Conservation (phyloP, 2,888 invertebrate genomes). For the Sycophila texana region DNA sequence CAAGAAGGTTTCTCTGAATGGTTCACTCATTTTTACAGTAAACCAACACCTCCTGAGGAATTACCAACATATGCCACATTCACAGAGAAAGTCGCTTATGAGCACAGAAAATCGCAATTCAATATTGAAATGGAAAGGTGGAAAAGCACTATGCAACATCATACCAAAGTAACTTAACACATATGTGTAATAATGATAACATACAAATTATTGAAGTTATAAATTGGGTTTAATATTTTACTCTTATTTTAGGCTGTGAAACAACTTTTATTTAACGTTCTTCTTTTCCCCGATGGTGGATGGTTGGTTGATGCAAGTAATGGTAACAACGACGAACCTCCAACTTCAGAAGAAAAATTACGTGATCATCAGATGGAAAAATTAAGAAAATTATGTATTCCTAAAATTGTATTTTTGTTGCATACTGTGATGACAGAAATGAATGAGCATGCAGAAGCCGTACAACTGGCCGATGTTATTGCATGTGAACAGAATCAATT, state of each 20-base stretch:
- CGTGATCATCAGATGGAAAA: conserved; percentile 85
- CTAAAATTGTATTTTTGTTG: conserved; percentile 87
- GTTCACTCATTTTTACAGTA: conserved; percentile 88
- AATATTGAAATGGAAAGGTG: conserved; percentile 87
- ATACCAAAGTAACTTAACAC: conserved; percentile 79
- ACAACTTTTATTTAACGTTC: conserved; percentile 88
- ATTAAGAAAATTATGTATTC: conserved; percentile 88
- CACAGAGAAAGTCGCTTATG: conserved; percentile 91
- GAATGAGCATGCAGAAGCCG: conserved; percentile 85
- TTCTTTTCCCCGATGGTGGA: conserved; percentile 92
- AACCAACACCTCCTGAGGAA: conserved; percentile 83
- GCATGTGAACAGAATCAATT: conserved; percentile 87
- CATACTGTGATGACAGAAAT: conserved; percentile 87
- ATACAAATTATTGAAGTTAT: not conserved
- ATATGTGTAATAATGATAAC: not conserved
- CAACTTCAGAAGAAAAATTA: conserved; percentile 76
- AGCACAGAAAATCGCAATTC: conserved; percentile 88
- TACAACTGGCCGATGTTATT: conserved; percentile 86
- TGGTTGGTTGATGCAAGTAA: conserved; percentile 88
- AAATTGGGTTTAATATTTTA: not conserved
- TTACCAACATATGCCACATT: conserved; percentile 82
- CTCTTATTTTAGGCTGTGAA: conserved; percentile 80
- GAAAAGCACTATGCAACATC: conserved; percentile 83
- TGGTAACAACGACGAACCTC: conserved; percentile 76
- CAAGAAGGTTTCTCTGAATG: conserved; percentile 93